Percentiles rank a stretch among this genome's conserved stretches.
Evolutionary conservation across 2,113 vertebrate species (phyloP).

Genomic region (Etia nguti): DNA sequence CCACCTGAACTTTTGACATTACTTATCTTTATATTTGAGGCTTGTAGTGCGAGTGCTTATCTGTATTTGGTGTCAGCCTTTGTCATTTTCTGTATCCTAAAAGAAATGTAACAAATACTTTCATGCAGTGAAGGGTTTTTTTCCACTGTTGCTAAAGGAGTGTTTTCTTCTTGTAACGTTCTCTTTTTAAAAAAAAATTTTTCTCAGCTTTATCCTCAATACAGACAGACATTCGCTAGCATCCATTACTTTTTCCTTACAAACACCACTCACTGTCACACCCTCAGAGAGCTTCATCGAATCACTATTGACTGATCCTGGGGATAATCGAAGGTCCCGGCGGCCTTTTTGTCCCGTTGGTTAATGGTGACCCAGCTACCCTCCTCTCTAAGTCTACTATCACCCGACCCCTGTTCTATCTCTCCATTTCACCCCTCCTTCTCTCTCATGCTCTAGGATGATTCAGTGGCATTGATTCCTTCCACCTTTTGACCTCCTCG

Average conservation of each 20-base stretch:
- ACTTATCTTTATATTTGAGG: neutral
- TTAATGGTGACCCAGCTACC: constrained; percentile 51
- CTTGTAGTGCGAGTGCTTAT: neutral
- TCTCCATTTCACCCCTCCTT: constrained; percentile 1
- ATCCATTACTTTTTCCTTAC: constrained; percentile 7
- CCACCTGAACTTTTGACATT: neutral
- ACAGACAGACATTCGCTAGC: neutral
- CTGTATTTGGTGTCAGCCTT: neutral
- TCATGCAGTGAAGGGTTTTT: neutral
- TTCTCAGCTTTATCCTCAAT: neutral
- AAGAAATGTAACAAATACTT: neutral
- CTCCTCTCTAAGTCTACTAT: neutral
- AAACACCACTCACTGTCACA: constrained; percentile 27
- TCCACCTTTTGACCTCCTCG: constrained; percentile 38
- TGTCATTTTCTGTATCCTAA: neutral
- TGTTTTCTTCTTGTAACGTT: constrained; percentile 12
- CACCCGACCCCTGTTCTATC: neutral
- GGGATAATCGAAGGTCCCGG: constrained; percentile 54
- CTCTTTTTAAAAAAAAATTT: too few relatives aligned
- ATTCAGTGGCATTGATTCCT: constrained; percentile 45
- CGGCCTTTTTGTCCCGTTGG: constrained; percentile 43
- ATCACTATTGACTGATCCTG: constrained; percentile 38
- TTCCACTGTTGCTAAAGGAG: rapidly evolving
- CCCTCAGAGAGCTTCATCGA: constrained; percentile 22
- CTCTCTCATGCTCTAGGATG: constrained; percentile 7